Evolutionary conservation across 2,797 vertebrate genomes (phyloP), one percentile per base, ranked within the genome.

Genomic region (Psittacula derbiana): DNA sequence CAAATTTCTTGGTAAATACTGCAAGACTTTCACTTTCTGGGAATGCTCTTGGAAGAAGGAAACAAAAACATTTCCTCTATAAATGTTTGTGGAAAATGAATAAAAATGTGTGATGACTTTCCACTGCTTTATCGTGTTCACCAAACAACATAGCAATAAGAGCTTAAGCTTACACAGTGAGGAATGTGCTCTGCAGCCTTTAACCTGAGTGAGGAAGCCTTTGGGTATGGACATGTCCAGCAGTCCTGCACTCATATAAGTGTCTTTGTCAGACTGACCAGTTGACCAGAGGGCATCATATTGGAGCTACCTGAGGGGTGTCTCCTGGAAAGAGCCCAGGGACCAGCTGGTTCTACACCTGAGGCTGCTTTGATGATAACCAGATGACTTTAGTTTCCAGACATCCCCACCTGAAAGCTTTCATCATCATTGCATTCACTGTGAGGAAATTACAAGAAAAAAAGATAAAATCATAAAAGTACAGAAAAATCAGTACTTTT

Each of bases 71-170:
- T 67, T 95, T 93, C 47, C 74, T 80, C 64, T 80, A 53, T 46
- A 83, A 94, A 91, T 80, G 5, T 78, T 92, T 88, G 80, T 65
- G 69, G 90, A 57, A 97, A 94, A 78, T 83, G 4, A 88, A 86
- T 90, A 84, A 93, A 96, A 90, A 91, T 17, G 2, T 78, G 33
- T 70, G 47, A 86, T 73, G 4, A 71, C 74, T 87, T 88, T 82
- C 30, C 41, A 57, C 31, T 92, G 73, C 33, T 80, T 93, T 78
- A 61, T 12, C 4, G 2, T 64, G 49, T 55, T 86, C 58, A 71
- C n/a, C 13, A 76, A 65, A 83, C n/a, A 75, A 16, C 1, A 5
- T 16, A 92, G 74, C 60, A 85, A 43, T 76, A 57, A 88, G 50
- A 58, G 83, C 47, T 38, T 82, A 82, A 64, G n/a, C 41, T 67